A percentile compares a stretch with the other conserved stretches of the same genome.
Conservation (phyloP, 2,797 vertebrate species). For the Glossophaga mutica region DNA sequence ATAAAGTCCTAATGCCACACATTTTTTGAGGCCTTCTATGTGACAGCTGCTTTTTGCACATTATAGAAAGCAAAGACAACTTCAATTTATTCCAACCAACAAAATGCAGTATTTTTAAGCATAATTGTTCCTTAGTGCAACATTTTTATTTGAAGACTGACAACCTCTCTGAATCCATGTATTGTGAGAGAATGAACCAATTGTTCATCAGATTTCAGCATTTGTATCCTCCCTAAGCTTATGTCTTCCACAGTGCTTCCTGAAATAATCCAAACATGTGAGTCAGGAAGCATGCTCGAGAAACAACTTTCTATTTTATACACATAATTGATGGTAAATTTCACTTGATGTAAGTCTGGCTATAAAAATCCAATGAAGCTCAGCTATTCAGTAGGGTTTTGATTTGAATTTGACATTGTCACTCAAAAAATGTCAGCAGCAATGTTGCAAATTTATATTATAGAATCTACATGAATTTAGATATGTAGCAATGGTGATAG, state of each 20-base stretch:
- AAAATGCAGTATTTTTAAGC: slow-evolving; percentile 8
- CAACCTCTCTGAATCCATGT: neutral
- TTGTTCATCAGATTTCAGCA: neutral
- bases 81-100: neutral
- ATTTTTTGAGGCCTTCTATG: neutral
- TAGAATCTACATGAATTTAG: neutral
- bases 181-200: neutral
- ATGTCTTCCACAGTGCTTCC: neutral
- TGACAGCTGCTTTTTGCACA: neutral
- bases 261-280: neutral
- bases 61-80: neutral
- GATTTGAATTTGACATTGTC: neutral
- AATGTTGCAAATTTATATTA: neutral
- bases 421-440: neutral
- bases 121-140: neutral
- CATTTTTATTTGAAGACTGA: neutral
- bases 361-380: neutral
- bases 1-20: neutral
- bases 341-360: neutral
- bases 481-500: neutral
- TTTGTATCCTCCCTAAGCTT: neutral
- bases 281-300: neutral
- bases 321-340: neutral
- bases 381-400: neutral
- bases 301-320: neutral